Evolutionary conservation across 2,113 vertebrate genomes (phyloP), one percentile per base, ranked within the genome.

Genomic region (Lepus timidus): DNA sequence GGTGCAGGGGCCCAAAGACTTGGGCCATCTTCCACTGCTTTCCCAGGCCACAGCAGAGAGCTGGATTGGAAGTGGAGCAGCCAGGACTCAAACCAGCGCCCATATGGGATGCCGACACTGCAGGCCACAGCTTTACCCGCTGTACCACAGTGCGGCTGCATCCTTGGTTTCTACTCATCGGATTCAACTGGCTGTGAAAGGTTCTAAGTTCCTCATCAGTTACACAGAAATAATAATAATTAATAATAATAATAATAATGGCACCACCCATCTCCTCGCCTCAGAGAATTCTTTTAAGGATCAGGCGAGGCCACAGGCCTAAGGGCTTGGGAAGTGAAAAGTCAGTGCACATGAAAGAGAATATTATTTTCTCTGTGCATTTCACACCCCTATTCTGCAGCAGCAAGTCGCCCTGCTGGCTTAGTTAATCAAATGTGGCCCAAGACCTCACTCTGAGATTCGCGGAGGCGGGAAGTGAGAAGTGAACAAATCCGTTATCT

Each of bases 351-450:
- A 88, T 1, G 31, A 62, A 70, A 90, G 39, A 13, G 25, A 75
- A 6, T 91, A 80, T 58, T 90, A 62, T 86, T 83, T 95, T 88
- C 70, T 94, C 62, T 51, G 23, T 62, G n/a, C 49, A n/a, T 58
- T 73, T 74, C 51, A 74, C 80, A 76, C 62, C 13, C 62, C n/a
- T 23, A 17, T 75, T 94, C 79, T 36, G n/a, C n/a, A 84, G 62
- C 79, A 83, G 80, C 88, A 64, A 93, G 95, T 61, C 22, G 51
- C 39, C 75, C 55, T 11, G 27, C 70, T 62, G 51, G 39, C 31
- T 73, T 81, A 39, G 16, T 85, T 73, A 83, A 33, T 73, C 39
- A 39, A 51, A 52, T 68, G 36, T 19, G 61, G 29, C 85, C 29
- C 29, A 87, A 88, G 65, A 61, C 22, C 83, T 96, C 10, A 51